Evolutionary conservation across 1,140 invertebrate genomes (phyloP).

Genomic region (Drosophila tropicalis): DNA sequence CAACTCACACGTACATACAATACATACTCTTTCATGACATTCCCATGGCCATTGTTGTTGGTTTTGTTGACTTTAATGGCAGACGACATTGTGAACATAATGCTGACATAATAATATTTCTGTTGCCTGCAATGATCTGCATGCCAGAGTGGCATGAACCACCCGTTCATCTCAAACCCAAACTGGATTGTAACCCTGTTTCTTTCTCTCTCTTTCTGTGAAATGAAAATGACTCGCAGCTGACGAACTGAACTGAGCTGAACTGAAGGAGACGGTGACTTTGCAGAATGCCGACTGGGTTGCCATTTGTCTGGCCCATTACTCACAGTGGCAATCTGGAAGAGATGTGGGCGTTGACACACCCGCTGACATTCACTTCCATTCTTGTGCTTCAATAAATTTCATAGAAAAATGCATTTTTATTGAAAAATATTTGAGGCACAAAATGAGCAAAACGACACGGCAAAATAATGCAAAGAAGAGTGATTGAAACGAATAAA

Average conservation of each 20-base stretch:
- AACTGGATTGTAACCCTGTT: not conserved
- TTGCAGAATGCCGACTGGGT: conserved; percentile 48
- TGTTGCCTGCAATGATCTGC: conserved; percentile 73
- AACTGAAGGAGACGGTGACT: conserved; percentile 15
- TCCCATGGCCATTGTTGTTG: conserved; percentile 30
- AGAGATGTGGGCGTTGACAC: conserved; percentile 30
- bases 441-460: conserved; percentile 39
- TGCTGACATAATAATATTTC: conserved; percentile 81
- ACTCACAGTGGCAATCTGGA: conserved; percentile 70
- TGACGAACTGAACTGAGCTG: conserved; percentile 18
- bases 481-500: not conserved
- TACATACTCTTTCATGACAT: conserved; percentile 55
- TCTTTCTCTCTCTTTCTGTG: not conserved
- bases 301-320: conserved; percentile 78
- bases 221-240: conserved; percentile 39
- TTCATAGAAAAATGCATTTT: conserved; percentile 69
- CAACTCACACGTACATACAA: conserved; percentile 16
- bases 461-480: not conserved
- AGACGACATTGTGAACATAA: conserved; percentile 79
- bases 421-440: conserved; percentile 73
- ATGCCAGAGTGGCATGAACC: conserved; percentile 43
- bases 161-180: not conserved
- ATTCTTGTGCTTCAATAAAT: conserved; percentile 67
- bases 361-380: not conserved
- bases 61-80: conserved; percentile 71